Base-by-base conservation (phyloP, 2,113 vertebrate species). In the Macrotis lagotis region DNA sequence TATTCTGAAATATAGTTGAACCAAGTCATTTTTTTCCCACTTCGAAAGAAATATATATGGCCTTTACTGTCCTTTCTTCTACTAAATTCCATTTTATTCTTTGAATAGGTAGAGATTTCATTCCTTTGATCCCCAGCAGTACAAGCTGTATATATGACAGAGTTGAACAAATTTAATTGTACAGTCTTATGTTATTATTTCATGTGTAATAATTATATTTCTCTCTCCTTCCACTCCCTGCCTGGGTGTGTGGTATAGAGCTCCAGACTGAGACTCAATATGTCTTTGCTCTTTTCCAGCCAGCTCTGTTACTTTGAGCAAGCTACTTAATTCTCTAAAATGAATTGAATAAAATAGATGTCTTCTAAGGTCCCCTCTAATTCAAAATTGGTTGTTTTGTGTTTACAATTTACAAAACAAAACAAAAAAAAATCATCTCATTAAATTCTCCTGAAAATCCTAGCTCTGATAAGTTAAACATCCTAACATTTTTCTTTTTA, bases 401-500 rank as follows among this genome's bases (percentile, higher is more conserved):
- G 55, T 59, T 59, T 28, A 8, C 2, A 9, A 31, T 59, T 55
- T n/a, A n/a, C n/a, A n/a, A n/a, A n/a, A n/a, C n/a, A 52, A 52
- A 74, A n/a, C 5, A 74, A 74, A n/a, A 55, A 55, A 55, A n/a
- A 59, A 10, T 11, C 16, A 19, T 5, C n/a, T 5, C 37, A 74
- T 74, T 59, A 31, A 74, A n/a, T 16, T n/a, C 4, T 74, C 31
- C 16, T 74, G 31, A 74, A n/a, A 74, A n/a, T 74, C 66, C 37
- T 66, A 37, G 31, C 59, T 66, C 59, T 66, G 59, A 16, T 37
- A 66, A 66, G 10, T 66, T 55, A 93, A 93, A n/a, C 92, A 4
- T 96, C 95, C 25, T 94, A 12, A 94, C 93, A 51, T 97, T 94
- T 96, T 97, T 98, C 52, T 97, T 83, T 44, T 83, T 44, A 83